Evolutionary conservation across 2,888 invertebrate species (phyloP).

Genomic region (Dicycla oo): DNA sequence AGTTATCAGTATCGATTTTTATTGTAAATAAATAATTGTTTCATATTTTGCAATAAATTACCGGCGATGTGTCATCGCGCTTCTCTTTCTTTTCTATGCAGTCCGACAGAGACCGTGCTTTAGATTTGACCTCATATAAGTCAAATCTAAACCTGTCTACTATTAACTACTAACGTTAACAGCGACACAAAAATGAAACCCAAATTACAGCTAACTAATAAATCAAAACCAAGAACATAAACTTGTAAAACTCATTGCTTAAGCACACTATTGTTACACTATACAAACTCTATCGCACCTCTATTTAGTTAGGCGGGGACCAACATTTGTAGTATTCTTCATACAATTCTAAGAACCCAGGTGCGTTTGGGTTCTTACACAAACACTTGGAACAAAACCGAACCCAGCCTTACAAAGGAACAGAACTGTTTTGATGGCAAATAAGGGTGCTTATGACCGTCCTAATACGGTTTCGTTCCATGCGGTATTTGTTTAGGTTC

Average conservation of each 20-base stretch:
- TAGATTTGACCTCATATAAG: too few relatives aligned
- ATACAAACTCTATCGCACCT: conserved; percentile 59
- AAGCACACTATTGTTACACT: conserved; percentile 54
- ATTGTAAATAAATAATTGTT: too few relatives aligned
- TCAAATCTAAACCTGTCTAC: neutral
- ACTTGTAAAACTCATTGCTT: conserved; percentile 39
- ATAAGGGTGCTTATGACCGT: conserved; percentile 64
- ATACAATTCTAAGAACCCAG: conserved; percentile 72
- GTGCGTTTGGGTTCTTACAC: conserved; percentile 70
- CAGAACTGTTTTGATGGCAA: conserved; percentile 71
- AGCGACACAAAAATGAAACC: neutral
- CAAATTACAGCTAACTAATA: conserved; percentile 31
- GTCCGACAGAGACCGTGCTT: too few relatives aligned
- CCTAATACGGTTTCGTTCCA: conserved; percentile 58
- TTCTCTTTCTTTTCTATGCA: too few relatives aligned
- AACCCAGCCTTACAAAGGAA: conserved; percentile 61
- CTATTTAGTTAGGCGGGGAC: conserved; percentile 63
- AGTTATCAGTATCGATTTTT: too few relatives aligned
- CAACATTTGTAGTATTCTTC: conserved; percentile 71
- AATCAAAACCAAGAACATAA: conserved; percentile 50
- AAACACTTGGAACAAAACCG: conserved; percentile 72
- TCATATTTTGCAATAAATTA: too few relatives aligned
- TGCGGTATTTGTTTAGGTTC: conserved; percentile 61
- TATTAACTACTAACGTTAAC: conserved; percentile 12
- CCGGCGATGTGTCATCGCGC: too few relatives aligned